Percentiles rank a stretch among this genome's conserved stretches.
Conservation (phyloP, 2,797 vertebrate species). For the Sus cebifrons region DNA sequence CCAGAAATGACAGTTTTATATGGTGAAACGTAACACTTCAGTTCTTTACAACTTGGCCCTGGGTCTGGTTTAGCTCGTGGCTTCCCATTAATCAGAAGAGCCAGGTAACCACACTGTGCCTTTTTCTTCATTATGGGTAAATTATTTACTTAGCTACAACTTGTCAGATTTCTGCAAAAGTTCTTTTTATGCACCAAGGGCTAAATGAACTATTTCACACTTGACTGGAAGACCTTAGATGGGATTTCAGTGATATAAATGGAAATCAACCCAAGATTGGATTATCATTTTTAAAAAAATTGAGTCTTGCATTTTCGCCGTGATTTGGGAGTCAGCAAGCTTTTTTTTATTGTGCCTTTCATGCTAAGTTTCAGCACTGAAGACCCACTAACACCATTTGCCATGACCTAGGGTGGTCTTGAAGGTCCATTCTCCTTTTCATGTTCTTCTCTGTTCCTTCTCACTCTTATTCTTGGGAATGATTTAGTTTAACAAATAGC, state of each 20-base stretch:
- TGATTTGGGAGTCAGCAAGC: neutral
- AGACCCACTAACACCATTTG: neutral
- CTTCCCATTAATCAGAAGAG: neutral
- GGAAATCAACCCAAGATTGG: constrained; percentile 13
- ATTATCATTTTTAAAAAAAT: neutral
- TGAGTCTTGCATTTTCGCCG: neutral
- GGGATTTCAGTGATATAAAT: constrained; percentile 20
- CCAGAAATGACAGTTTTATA: neutral
- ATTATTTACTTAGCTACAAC: constrained; percentile 59
- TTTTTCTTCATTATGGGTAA: constrained; percentile 41
- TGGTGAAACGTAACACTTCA: neutral
- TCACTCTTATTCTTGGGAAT: neutral
- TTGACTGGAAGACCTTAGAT: constrained; percentile 43
- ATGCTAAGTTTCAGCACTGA: neutral
- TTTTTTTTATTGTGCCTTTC: neutral
- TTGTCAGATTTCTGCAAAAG: constrained; percentile 31
- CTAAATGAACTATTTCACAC: constrained; percentile 73
- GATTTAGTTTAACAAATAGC: neutral
- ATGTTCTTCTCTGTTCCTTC: neutral
- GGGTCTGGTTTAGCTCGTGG: neutral
- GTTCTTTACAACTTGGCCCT: neutral
- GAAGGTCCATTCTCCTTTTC: neutral
- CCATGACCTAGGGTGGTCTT: neutral
- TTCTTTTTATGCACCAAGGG: neutral
- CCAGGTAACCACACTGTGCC: neutral